Evolutionary conservation across 1,140 invertebrate species (phyloP), one percentile per base, ranked within the genome.

Genomic region (Notospermus geniculatus): DNA sequence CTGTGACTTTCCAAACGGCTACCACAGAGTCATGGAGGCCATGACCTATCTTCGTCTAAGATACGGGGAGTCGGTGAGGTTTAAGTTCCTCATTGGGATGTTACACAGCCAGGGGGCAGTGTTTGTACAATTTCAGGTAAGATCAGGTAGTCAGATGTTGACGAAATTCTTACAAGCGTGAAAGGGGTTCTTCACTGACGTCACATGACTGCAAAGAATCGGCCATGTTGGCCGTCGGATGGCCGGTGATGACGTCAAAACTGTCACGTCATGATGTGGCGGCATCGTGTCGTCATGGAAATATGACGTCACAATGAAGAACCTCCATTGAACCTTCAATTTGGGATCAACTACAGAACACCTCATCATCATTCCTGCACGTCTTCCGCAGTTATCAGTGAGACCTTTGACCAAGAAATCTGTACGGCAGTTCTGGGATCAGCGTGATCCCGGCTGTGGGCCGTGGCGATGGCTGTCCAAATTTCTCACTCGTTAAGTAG

Each of bases 41-140:
- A 86, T 96, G 59, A 92, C 92, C 0, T 93, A 92, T 0, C 82
- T 96, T 43, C 85, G 93, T 17, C 81, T 97, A 0, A 84, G 92
- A 32, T 93, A 92, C 73, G 93, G 92, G 23, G 93, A 97, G 75
- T 91, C 92, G 0, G 92, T 94, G 2, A 84, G 93, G 68, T 96
- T 95, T 80, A 86, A 93, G 57, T 89, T 96, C 72, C 85, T 96
- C 0, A 88, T 93, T 9, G 92, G 92, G 1, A 93, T 95, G 81
- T 84, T 95, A 27, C 87, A 88, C 64, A 89, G 89, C 67, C 43
- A 57, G 7, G 57, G 60, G 15, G 60, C 59, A 4, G 60, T 60
- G 5, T 64, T 63, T 54, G 57, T 69, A 13, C 50, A 69, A 2
- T 77, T 77, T 50, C 74, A 75, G 70, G 74, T 75, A 53, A 41